Evolutionary conservation across 2,888 invertebrate genomes (phyloP).

Genomic region (Palloptera scutellata): DNA sequence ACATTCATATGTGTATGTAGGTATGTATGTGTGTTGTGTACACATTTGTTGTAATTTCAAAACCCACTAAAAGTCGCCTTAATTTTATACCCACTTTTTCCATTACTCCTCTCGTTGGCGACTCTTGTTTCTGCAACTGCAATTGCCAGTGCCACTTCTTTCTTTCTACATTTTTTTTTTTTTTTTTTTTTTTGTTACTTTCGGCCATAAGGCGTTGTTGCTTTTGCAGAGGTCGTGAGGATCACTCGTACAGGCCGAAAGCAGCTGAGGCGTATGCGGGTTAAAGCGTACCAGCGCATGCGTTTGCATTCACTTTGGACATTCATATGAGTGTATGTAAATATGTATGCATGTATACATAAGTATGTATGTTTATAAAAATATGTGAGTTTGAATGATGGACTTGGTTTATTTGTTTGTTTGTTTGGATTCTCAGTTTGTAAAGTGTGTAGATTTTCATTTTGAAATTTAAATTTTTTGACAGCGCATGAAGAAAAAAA

Average conservation of each 20-base stretch:
- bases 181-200: neutral
- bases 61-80: constrained; percentile 21
- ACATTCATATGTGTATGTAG: neutral
- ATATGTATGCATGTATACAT: neutral
- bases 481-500: too few relatives aligned
- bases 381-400: neutral
- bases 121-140: constrained; percentile 1
- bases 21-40: too few relatives aligned
- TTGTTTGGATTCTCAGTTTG: too few relatives aligned
- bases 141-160: neutral
- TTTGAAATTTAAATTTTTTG: too few relatives aligned
- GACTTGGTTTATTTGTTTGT: too few relatives aligned
- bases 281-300: neutral
- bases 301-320: neutral
- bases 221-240: constrained; percentile 49
- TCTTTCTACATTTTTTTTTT: neutral
- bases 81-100: constrained; percentile 20
- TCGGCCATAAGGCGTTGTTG: neutral
- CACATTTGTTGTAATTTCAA: constrained; percentile 6
- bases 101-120: neutral
- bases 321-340: neutral
- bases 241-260: constrained; percentile 31
- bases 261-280: neutral
- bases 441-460: too few relatives aligned
- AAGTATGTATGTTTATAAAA: neutral